Conservation (phyloP, 2,113 vertebrate species). For the Cyprinus carpio region DNA sequence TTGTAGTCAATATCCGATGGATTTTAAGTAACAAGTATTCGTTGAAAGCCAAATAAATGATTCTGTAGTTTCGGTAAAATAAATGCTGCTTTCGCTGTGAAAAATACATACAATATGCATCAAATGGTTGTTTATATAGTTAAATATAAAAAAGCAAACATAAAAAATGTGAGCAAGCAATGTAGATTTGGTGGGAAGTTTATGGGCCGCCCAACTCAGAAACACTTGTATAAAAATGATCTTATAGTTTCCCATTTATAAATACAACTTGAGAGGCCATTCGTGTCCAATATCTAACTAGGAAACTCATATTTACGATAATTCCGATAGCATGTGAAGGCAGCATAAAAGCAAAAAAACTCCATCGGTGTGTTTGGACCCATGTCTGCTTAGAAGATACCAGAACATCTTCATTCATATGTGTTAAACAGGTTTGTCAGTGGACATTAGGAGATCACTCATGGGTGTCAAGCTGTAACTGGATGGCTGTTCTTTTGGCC, state of each 20-base stretch:
- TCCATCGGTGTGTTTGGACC: background rate
- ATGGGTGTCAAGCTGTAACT: conserved; percentile 10
- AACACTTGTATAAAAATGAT: background rate
- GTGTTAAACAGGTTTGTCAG: conserved; percentile 8
- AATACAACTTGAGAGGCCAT: background rate
- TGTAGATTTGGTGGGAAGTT: background rate
- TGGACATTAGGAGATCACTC: conserved; percentile 11
- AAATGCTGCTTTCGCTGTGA: background rate
- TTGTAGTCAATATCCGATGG: too few relatives aligned
- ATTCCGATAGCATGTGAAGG: background rate
- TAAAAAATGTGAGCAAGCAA: background rate
- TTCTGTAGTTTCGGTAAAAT: background rate
- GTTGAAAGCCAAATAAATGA: too few relatives aligned
- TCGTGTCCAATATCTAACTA: background rate
- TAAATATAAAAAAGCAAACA: background rate
- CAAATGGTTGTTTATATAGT: background rate
- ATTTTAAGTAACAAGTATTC: too few relatives aligned
- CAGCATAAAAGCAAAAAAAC: background rate
- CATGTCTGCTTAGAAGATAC: background rate
- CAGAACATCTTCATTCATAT: conserved; percentile 1
- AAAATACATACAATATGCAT: background rate
- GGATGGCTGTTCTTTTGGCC: conserved; percentile 7
- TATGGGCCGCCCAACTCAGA: background rate
- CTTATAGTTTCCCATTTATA: background rate
- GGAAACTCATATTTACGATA: background rate